Conservation (phyloP, 2,888 invertebrate species). For the Synergus itoensis region DNA sequence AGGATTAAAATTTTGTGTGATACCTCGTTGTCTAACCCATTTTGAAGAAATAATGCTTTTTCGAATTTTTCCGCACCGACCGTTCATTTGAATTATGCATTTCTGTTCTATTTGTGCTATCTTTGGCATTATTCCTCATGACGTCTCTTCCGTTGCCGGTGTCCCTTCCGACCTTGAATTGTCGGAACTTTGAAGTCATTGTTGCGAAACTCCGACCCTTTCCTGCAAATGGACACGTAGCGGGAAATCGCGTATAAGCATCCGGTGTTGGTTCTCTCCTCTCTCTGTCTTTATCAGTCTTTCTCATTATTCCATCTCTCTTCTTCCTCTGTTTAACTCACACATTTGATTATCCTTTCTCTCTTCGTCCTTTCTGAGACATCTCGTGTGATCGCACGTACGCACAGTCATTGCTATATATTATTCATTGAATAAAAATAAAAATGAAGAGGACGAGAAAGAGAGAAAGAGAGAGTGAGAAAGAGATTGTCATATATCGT, state of each 20-base stretch:
- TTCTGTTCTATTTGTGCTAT: constrained; percentile 1
- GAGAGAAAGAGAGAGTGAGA: constrained; percentile 43
- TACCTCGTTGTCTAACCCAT: too few relatives aligned
- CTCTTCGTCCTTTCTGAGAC: constrained; percentile 45
- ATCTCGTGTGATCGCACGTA: constrained; percentile 59
- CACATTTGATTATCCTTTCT: constrained; percentile 42
- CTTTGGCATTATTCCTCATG: constrained; percentile 47
- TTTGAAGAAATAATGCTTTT: too few relatives aligned
- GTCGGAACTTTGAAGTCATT: constrained; percentile 58
- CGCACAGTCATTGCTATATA: constrained; percentile 73
- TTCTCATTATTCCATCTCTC: constrained; percentile 27
- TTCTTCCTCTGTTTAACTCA: constrained; percentile 62
- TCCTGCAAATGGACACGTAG: constrained; percentile 67
- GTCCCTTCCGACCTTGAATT: constrained; percentile 46
- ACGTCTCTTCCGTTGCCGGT: constrained; percentile 52
- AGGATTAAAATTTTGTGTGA: too few relatives aligned
- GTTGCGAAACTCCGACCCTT: constrained; percentile 46
- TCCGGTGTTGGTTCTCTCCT: constrained; percentile 64
- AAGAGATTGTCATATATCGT: constrained; percentile 45
- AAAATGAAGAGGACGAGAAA: constrained; percentile 47
- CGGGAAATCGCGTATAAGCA: constrained; percentile 77
- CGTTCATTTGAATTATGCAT: neutral
- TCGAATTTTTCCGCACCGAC: too few relatives aligned
- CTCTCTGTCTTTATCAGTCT: constrained; percentile 43
- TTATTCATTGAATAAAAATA: constrained; percentile 71